A percentile compares a stretch with the other conserved stretches of the same genome.
Evolutionary conservation across 1,140 invertebrate genomes (phyloP).

Genomic region (Euura lappo): DNA sequence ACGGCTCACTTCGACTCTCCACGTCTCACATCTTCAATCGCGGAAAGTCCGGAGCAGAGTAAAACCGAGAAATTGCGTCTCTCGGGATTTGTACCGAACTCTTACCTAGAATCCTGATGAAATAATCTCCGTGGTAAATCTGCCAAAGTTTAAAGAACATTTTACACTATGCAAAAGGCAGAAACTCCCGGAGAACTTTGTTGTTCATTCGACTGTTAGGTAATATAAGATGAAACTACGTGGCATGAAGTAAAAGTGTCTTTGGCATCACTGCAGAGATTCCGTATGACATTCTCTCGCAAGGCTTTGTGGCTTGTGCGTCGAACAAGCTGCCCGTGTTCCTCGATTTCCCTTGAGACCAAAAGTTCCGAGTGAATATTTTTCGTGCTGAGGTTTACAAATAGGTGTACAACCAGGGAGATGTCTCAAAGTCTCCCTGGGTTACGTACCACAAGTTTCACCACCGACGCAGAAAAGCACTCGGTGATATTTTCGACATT

Average conservation of each 20-base stretch:
- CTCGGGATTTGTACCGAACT: no score
- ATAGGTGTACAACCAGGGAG: neutral
- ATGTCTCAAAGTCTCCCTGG: no score
- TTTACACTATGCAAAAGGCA: no score
- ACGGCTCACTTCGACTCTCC: neutral
- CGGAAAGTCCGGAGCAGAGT: neutral
- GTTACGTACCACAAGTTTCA: no score
- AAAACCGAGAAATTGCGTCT: neutral
- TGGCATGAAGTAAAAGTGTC: neutral
- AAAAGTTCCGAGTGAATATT: slow-evolving; percentile 2
- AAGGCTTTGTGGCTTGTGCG: neutral
- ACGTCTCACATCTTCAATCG: neutral
- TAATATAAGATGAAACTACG: no score
- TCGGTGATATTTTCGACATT: no score
- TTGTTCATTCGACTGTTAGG: no score
- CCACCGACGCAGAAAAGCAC: no score
- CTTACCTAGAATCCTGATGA: no score
- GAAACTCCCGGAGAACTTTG: no score
- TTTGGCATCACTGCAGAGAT: neutral
- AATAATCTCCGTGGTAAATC: no score
- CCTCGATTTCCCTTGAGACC: neutral
- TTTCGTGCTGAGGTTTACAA: slow-evolving; percentile 2
- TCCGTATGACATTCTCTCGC: neutral
- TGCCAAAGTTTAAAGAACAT: no score
- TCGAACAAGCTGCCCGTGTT: neutral